Percentiles rank a stretch among this genome's conserved stretches.
Evolutionary conservation across 2,888 invertebrate genomes (phyloP).

Genomic region (Philereme vetulata): DNA sequence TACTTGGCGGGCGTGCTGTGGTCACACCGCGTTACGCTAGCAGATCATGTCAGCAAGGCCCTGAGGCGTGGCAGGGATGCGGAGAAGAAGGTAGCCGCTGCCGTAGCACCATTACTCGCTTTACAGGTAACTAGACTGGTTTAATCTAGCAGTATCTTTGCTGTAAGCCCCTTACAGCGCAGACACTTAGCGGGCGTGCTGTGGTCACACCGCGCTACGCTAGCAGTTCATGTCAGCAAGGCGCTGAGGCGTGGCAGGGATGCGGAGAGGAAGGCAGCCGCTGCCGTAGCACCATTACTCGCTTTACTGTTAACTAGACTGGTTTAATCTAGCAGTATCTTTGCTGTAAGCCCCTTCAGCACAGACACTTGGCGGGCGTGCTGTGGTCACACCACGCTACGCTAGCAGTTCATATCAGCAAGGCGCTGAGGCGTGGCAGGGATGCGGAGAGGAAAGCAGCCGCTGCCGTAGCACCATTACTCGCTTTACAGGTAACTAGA

Average conservation of each 20-base stretch:
- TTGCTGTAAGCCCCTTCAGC: constrained; percentile 81
- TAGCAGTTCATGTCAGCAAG: constrained; percentile 92
- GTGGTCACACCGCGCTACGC: constrained; percentile 88
- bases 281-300: constrained; percentile 90
- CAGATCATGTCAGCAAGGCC: constrained; percentile 92
- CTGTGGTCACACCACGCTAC: constrained; percentile 88
- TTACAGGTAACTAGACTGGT: constrained; percentile 56
- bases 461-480: constrained; percentile 90
- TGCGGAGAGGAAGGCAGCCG: constrained; percentile 92
- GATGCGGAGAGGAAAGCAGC: constrained; percentile 92
- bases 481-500: constrained; percentile 82
- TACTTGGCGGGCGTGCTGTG: constrained; percentile 90
- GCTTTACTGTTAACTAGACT: constrained; percentile 75
- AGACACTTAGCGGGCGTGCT: constrained; percentile 82
- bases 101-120: constrained; percentile 90
- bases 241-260: constrained; percentile 93
- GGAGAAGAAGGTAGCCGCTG: constrained; percentile 93
- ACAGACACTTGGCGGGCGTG: constrained; percentile 84
- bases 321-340: background rate
- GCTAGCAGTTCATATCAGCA: constrained; percentile 91
- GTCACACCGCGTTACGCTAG: constrained; percentile 90
- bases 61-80: constrained; percentile 92
- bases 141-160: no score
- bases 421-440: constrained; percentile 92
- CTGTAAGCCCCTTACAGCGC: constrained; percentile 84